These are phyloP conservation scores for Paguma larvata DNA, from an alignment of 2,797 vertebrate species.

Conservation along the genomic window DNA sequence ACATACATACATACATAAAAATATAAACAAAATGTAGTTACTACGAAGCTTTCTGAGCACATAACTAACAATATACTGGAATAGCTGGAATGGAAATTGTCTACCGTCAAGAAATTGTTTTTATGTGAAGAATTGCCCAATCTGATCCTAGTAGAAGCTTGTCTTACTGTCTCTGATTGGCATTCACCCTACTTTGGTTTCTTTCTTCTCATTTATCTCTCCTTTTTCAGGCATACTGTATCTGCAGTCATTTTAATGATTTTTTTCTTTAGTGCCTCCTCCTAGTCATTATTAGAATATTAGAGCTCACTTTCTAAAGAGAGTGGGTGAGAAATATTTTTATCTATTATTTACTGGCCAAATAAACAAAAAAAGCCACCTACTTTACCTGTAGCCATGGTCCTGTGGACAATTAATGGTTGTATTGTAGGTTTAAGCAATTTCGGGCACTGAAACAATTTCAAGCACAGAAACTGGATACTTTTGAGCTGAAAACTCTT, in stretches of 20 bases:
- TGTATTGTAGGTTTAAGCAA: neutral
- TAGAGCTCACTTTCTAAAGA: neutral
- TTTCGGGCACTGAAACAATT: conserved; percentile 26
- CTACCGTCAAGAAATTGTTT: neutral
- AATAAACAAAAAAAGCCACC: neutral
- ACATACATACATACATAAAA: neutral
- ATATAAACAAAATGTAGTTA: neutral
- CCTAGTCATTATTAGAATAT: neutral
- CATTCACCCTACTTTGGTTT: neutral
- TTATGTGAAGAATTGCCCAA: neutral
- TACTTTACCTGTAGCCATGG: neutral
- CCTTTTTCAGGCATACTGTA: neutral
- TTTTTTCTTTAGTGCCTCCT: neutral
- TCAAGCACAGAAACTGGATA: neutral
- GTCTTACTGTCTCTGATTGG: neutral
- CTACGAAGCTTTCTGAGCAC: neutral
- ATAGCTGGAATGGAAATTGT: neutral
- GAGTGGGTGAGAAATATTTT: neutral
- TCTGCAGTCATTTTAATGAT: neutral
- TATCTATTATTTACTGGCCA: neutral
- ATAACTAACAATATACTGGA: neutral
- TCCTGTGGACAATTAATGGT: neutral
- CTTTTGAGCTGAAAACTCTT: neutral
- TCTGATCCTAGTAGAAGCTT: neutral
- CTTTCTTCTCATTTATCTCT: neutral